A percentile compares a stretch with the other conserved stretches of the same genome.
These are phyloP conservation scores for Odontothrips loti DNA, from an alignment of 2,888 invertebrate species.

Conservation along the genomic window DNA sequence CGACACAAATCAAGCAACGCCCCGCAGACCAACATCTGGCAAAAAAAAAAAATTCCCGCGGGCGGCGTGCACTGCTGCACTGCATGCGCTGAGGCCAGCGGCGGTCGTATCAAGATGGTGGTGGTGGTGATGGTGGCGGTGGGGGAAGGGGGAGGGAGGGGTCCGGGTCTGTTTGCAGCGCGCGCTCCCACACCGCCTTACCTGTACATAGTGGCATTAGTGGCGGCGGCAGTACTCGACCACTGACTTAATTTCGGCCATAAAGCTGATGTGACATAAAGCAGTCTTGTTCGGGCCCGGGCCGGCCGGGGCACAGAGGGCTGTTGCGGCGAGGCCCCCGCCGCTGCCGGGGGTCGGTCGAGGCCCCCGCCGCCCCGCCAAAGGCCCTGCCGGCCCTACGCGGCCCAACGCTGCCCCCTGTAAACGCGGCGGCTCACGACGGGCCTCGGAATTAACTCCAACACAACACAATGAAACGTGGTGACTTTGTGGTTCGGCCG, in stretches of 20 bases:
- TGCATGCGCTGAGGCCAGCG: not conserved
- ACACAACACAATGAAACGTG: constrained; percentile 1
- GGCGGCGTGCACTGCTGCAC: not conserved
- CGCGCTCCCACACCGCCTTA: not conserved
- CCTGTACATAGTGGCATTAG: not conserved
- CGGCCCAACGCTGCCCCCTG: not conserved
- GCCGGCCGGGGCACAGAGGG: not conserved
- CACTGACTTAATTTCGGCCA: constrained; percentile 18
- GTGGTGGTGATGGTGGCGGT: too few species aligned
- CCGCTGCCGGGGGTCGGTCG: too few species aligned
- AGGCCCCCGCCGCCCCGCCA: too few species aligned
- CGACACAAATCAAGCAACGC: too few species aligned
- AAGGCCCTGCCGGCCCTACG: not conserved
- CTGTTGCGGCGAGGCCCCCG: not conserved
- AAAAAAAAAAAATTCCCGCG: not conserved
- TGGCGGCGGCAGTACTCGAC: not conserved
- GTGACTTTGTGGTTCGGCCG: not conserved
- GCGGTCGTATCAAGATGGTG: not conserved
- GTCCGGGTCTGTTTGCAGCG: not conserved
- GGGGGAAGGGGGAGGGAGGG: too few species aligned
- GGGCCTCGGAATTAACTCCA: not conserved
- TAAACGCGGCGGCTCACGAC: not conserved
- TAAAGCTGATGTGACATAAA: constrained; percentile 19
- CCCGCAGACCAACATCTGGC: too few species aligned
- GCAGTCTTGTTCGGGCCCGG: constrained; percentile 14